These are phyloP conservation scores for Sorex araneus DNA, from an alignment of 2,113 vertebrate species.

Conservation along the genomic window DNA sequence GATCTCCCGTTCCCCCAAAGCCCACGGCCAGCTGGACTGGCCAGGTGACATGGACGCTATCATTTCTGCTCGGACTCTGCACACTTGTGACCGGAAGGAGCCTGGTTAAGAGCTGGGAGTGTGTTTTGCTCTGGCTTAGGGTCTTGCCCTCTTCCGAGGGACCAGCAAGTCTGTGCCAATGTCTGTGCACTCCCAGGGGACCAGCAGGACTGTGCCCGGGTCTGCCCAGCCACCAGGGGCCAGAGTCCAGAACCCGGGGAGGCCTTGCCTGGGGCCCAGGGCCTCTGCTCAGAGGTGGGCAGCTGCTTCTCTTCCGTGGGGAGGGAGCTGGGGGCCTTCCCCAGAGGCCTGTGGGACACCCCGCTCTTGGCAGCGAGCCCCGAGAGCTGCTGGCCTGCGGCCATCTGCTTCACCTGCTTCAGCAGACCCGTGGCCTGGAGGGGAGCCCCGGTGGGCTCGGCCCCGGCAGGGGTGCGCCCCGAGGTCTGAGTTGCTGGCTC, in stretches of 20 bases:
- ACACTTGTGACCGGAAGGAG: slow-evolving; percentile 89
- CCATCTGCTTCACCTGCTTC: slow-evolving; percentile 79
- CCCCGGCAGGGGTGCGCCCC: slow-evolving; percentile 85
- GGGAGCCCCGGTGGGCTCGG: slow-evolving; percentile 85
- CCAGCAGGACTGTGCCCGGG: slow-evolving; percentile 87
- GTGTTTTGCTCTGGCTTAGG: slow-evolving; percentile 90
- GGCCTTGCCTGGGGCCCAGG: slow-evolving; percentile 78
- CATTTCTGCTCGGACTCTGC: slow-evolving; percentile 90
- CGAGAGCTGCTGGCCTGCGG: slow-evolving; percentile 74
- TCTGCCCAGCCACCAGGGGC: slow-evolving; percentile 82
- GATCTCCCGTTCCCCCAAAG: slow-evolving; percentile 87
- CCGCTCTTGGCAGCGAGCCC: slow-evolving; percentile 81
- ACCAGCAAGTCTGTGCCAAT: slow-evolving; percentile 89
- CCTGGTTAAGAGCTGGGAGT: slow-evolving; percentile 88
- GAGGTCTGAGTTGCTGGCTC: slow-evolving; percentile 88
- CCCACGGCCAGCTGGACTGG: slow-evolving; percentile 85
- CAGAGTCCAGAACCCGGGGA: slow-evolving; percentile 78
- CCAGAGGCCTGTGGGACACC: slow-evolving; percentile 80
- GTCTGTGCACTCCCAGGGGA: slow-evolving; percentile 87
- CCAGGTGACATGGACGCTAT: slow-evolving; percentile 85
- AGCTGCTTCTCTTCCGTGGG: slow-evolving; percentile 79
- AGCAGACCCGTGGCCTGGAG: slow-evolving; percentile 66
- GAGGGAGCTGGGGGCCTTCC: slow-evolving; percentile 70
- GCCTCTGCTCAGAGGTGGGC: slow-evolving; percentile 74
- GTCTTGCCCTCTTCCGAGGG: slow-evolving; percentile 90